Base-by-base conservation (phyloP, 2,888 invertebrate species). In the Protula sp. region DNA sequence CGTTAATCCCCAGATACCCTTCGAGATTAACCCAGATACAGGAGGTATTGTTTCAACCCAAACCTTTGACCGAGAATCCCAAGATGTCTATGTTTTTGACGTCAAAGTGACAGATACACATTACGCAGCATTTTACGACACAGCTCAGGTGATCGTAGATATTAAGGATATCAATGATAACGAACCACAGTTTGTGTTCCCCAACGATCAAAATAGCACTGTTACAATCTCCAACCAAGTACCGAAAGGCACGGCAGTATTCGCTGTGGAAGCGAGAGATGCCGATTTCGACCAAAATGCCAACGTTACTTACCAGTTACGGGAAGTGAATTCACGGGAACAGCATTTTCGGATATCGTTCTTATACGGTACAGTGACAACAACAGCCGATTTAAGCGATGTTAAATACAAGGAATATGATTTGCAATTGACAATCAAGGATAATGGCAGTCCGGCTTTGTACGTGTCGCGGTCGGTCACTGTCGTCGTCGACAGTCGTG, bases 121-220 rank as follows among this genome's bases (percentile, higher is more conserved):
- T 2, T 63, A 58, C 1, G 64, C 70, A 1, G 26, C 65, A n/a
- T 57, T 66, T 26, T 38, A 22, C 31, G 29, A 48, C 22, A 62
- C 60, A 28, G 67, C 67, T 52, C n/a, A 67, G 3, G 71, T 71
- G 1, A 45, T 59, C n/a, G 65, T 74, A 3, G 61, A 59, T 3
- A 58, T 74, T 2, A 54, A 54, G 26, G 74, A 74, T 56, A 22
- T 68, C 5, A 74, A 74, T 56, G 74, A 74, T 55, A 72, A 71
- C 31, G 52, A 68, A 1, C 72, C 74, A 2, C 54, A 55, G 3
- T 70, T 72, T 54, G 50, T 53, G 4, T 67, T 66, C 2, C 51
- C 59, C 2, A 26, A 5, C 2, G 24, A 19, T 4, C 14, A 47
- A 29, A 52, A 62, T 55, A 66, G 68, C 50, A 64, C 70, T 4